Base-by-base conservation (phyloP, 37 sponge, comb jelly and placozoan species). In the Halichondria panicea region DNA sequence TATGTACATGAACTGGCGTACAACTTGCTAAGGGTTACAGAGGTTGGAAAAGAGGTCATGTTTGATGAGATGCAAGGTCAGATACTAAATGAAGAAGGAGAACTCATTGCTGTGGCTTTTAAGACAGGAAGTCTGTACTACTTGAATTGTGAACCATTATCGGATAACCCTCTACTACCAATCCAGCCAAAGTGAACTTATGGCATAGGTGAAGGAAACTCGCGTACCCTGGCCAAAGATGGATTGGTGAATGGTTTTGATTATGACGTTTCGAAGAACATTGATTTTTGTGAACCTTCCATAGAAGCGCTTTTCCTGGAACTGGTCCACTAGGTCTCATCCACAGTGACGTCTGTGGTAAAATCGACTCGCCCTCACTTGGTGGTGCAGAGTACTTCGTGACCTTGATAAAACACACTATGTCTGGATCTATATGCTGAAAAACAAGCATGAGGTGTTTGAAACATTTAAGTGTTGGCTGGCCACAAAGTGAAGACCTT, bases 261-360 rank as follows among this genome's bases (percentile, higher is more conserved):
- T 66, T 86, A 62, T 35, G 41, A 73, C 42, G 40, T 40, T 28
- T 37, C 75, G 40, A 43, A 82, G 37, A 61, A 77, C n/a, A 64
- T 88, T 34, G 37, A 45, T 32, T 82, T 88, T 44, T 88, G 77
- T 64, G 77, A 77, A 37, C 50, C 77, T 2, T 77, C 19, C 66
- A 65, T 44, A 53, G 77, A 33, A 77, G 36, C 38, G 34, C 65
- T 19, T 77, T 77, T 65, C 66, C 65, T 22, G 28, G 19, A 6
- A 24, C 66, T 52, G 38, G 66, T 66, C 53, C 72, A 8, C 72
- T 81, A 37, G 72, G 53, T 22, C 63, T 81, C 25, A 55, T 81
- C 27, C 81, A 81, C 61, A 81, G 81, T 62, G 81, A 81, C 39
- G 81, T 79, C 31, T 67, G 82, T 34, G 73, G 82, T 13, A 82